Conservation (phyloP, 2,888 invertebrate genomes). For the Diarsia rubi region DNA sequence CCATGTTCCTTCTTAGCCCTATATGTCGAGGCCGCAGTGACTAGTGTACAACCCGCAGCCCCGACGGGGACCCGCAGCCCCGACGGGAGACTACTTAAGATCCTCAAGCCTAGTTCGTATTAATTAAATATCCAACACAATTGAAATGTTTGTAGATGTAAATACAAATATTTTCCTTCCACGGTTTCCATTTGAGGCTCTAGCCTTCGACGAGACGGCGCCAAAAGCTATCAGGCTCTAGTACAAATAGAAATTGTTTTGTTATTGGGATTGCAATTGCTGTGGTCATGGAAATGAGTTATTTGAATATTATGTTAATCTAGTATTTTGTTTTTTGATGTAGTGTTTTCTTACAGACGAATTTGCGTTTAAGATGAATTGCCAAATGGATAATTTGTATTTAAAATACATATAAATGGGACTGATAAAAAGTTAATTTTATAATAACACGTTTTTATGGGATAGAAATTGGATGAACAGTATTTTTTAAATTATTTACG, state of each 20-base stretch:
- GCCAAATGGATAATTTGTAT: background rate
- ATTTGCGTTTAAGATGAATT: constrained; percentile 17
- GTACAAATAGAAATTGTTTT: constrained; percentile 63
- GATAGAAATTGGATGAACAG: background rate
- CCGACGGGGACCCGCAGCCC: no score
- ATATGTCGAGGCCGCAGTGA: no score
- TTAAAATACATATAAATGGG: background rate
- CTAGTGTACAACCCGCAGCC: no score
- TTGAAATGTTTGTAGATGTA: constrained; percentile 13
- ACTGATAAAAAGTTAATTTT: background rate
- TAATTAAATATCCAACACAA: background rate
- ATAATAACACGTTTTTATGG: background rate
- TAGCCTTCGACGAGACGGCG: constrained; percentile 61
- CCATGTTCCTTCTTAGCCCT: no score
- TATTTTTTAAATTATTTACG: background rate
- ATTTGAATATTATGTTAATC: constrained; percentile 72
- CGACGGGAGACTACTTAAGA: no score
- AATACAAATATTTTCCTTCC: constrained; percentile 15
- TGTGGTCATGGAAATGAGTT: constrained; percentile 66
- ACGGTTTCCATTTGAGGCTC: constrained; percentile 24
- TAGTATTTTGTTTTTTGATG: constrained; percentile 17
- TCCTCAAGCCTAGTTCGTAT: background rate
- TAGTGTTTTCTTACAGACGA: background rate
- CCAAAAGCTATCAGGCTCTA: constrained; percentile 44
- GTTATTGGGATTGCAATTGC: constrained; percentile 71